Base-by-base conservation (phyloP, 2,888 invertebrate species). In the Dolichomitus sp. region DNA sequence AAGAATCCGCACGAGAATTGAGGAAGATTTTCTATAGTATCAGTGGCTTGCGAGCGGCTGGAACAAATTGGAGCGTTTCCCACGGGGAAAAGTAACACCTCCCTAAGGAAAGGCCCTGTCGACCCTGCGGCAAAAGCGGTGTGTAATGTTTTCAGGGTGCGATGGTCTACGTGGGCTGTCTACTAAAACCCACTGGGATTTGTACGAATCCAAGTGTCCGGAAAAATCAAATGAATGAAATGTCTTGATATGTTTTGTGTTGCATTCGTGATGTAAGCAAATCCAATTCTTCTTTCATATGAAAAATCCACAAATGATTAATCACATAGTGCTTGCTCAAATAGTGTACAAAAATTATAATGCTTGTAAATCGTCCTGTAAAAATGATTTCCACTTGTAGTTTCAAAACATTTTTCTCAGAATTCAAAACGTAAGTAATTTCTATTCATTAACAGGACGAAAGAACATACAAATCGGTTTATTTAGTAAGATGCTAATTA, bases 51-150 rank as follows among this genome's bases (percentile, higher is more conserved):
- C 57, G 65, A 59, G 66, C 63, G 59, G 48, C 78, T 70, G 78
- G 74, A 82, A 82, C 82, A 75, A 79, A 82, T 79, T 82, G 82
- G 45, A 82, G 63, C 37, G 57, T 65, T 79, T 82, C 82, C 74
- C 82, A 82, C 75, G 75, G 81, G 78, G 65, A 59, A 57, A 69
- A 75, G 78, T 75, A 75, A 79, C 74, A 79, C 82, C 73, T 82
- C 78, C 82, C 78, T 33, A 23, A 48, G 70, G 74, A 59, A 79
- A 70, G 57, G 69, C 73, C 54, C 50, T 74, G 59, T 75, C 78
- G 74, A 79, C 40, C 74, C 78, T 78, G 69, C 50, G 57, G 63
- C 50, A 69, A 48, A 45, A 37, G 57, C 68, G 37, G 4, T 66
- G 57, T 70, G 74, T 82, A 70, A 75, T 69, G 70, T 70, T 78